These are phyloP conservation scores for Metopolophium dirhodum DNA, from an alignment of 1,140 invertebrate genomes.

Conservation along the genomic window DNA sequence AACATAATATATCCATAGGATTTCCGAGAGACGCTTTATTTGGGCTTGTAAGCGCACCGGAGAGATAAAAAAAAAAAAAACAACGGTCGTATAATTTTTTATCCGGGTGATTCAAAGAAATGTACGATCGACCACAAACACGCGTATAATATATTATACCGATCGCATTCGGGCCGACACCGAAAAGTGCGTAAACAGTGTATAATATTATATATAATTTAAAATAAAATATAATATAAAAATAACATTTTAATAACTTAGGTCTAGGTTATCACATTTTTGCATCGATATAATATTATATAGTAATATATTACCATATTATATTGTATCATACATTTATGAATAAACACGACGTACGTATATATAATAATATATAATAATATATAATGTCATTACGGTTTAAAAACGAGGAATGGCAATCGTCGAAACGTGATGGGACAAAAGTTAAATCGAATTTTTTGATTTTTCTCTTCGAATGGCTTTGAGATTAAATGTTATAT, in stretches of 20 bases:
- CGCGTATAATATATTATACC: not conserved
- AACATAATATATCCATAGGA: too few relatives aligned
- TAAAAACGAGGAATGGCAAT: not conserved
- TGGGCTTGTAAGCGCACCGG: too few relatives aligned
- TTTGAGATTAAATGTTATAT: not conserved
- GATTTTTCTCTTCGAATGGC: not conserved
- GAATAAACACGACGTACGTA: not conserved
- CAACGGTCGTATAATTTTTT: too few relatives aligned
- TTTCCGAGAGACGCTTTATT: too few relatives aligned
- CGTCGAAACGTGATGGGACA: not conserved
- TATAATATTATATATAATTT: not conserved
- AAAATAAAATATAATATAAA: not conserved
- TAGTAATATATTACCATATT: not conserved
- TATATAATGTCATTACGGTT: not conserved
- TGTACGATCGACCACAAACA: too few relatives aligned
- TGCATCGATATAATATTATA: not conserved
- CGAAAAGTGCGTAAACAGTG: not conserved
- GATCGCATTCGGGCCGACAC: not conserved
- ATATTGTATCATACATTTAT: not conserved
- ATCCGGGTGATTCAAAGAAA: too few relatives aligned
- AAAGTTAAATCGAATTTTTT: not conserved
- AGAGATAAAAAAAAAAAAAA: too few relatives aligned
- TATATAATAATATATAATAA: not conserved
- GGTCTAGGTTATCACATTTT: not conserved
- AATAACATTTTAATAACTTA: constrained; percentile 7